Evolutionary conservation across 2,888 invertebrate species (phyloP).

Genomic region (Shargacucullia verbasci): DNA sequence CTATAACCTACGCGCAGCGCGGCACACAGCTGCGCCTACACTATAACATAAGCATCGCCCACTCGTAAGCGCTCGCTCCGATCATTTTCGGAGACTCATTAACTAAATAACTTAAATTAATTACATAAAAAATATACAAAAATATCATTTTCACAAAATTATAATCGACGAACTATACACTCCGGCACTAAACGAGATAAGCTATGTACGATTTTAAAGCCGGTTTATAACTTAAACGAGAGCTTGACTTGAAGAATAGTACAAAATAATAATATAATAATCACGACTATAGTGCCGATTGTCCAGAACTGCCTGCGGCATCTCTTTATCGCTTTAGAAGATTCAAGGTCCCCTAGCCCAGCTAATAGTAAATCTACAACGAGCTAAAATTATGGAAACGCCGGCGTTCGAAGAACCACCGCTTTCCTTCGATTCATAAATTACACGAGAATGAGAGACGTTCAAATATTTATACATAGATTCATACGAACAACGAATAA

Average conservation of each 20-base stretch:
- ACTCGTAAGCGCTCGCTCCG: slow-evolving; percentile 73
- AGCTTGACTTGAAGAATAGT: slow-evolving; percentile 86
- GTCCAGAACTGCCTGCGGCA: slow-evolving; percentile 88
- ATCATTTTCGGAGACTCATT: slow-evolving; percentile 69
- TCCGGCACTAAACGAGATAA: slow-evolving; percentile 86
- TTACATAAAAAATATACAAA: slow-evolving; percentile 89
- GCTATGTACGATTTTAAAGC: slow-evolving; percentile 86
- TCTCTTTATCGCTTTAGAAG: slow-evolving; percentile 80
- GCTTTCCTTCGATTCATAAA: slow-evolving; percentile 86
- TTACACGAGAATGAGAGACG: slow-evolving; percentile 88
- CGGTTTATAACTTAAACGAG: slow-evolving; percentile 88
- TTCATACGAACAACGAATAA: slow-evolving; percentile 89
- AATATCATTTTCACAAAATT: slow-evolving; percentile 89
- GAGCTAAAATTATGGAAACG: slow-evolving; percentile 86
- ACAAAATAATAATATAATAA: slow-evolving; percentile 83
- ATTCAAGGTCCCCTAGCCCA: slow-evolving; percentile 89
- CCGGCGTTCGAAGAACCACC: slow-evolving; percentile 73
- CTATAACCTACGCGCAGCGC: slow-evolving; percentile 78
- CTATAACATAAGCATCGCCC: slow-evolving; percentile 79
- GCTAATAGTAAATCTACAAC: slow-evolving; percentile 88
- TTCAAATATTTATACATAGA: slow-evolving; percentile 89
- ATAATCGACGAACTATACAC: slow-evolving; percentile 87
- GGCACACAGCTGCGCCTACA: slow-evolving; percentile 60
- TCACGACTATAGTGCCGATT: slow-evolving; percentile 89
- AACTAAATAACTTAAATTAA: slow-evolving; percentile 86